Conservation (phyloP, 2,888 invertebrate genomes). For the Apotomis capreana region DNA sequence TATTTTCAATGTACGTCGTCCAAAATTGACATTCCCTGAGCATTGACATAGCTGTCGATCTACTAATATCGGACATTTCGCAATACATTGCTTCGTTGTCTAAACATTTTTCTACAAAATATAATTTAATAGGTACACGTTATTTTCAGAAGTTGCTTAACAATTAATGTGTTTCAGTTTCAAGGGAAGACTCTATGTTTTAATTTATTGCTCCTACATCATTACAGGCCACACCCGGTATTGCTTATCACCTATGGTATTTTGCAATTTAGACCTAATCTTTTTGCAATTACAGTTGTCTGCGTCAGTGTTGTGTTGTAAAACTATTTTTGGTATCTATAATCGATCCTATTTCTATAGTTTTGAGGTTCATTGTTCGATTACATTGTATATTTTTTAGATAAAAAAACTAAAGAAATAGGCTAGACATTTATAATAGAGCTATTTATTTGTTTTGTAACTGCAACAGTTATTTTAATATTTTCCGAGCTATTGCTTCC, state of each 20-base stretch:
- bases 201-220: too few relatives aligned
- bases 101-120: too few relatives aligned
- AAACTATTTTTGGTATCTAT: neutral
- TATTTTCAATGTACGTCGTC: too few relatives aligned
- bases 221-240: too few relatives aligned
- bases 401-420: constrained; percentile 6
- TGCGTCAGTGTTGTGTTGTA: constrained; percentile 9
- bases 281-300: constrained; percentile 7
- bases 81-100: too few relatives aligned
- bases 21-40: too few relatives aligned
- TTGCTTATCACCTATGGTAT: constrained; percentile 6
- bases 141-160: too few relatives aligned
- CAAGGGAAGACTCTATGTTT: too few relatives aligned
- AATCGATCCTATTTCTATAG: constrained; percentile 6
- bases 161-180: too few relatives aligned
- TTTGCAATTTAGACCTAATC: constrained; percentile 5
- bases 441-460: constrained; percentile 29
- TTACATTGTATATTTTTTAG: neutral
- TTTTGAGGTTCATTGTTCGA: constrained; percentile 7
- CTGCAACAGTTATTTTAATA: constrained; percentile 29
- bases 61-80: too few relatives aligned
- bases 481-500: constrained; percentile 22
- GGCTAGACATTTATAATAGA: constrained; percentile 33
- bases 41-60: too few relatives aligned
- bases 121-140: too few relatives aligned